Evolutionary conservation across 2,113 vertebrate species (phyloP).

Genomic region (Aegypius monachus): DNA sequence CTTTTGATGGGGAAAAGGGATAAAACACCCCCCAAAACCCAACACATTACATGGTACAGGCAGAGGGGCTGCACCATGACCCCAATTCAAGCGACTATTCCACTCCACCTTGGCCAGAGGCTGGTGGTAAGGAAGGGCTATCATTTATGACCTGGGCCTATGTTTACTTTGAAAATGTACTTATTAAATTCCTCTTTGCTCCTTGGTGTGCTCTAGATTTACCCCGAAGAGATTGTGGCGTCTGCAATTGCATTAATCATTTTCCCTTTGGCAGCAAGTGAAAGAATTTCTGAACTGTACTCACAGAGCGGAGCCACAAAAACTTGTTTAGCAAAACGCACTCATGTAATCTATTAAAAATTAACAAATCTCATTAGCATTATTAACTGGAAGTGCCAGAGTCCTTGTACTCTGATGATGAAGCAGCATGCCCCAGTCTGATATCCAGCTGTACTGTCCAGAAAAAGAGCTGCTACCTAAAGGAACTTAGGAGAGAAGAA

Average conservation of each 20-base stretch:
- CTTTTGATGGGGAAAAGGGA: neutral
- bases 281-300: constrained; percentile 11
- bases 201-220: neutral
- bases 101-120: neutral
- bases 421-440: neutral
- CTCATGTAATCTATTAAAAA: constrained; percentile 43
- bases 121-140: neutral
- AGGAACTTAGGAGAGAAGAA: neutral
- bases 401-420: neutral
- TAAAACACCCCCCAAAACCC: neutral
- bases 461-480: neutral
- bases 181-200: neutral
- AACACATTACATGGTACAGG: neutral
- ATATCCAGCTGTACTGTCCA: neutral
- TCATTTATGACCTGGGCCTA: neutral
- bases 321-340: neutral
- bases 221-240: neutral
- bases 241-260: neutral
- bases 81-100: neutral
- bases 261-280: constrained; percentile 16
- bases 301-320: neutral
- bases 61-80: neutral
- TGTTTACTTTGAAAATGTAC: neutral
- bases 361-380: constrained; percentile 41
- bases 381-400: neutral